Base-by-base conservation (phyloP, 2,113 vertebrate genomes). In the Rana temporaria region DNA sequence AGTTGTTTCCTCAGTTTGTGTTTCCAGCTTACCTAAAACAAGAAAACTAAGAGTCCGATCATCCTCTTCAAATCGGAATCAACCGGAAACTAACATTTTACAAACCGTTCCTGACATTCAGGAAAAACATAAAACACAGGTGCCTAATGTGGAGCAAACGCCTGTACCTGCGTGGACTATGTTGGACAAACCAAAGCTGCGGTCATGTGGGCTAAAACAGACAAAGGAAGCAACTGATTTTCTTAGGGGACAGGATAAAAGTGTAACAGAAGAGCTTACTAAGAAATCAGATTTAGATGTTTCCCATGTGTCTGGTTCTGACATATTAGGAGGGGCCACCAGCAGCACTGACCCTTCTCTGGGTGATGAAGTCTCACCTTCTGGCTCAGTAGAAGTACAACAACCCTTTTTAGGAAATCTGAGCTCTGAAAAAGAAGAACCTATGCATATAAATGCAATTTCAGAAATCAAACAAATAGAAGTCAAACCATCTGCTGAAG, bases 31-130 rank as follows among this genome's bases (percentile, higher is more conserved):
- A 68, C 7, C 71, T 20, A 83, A 59, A 26, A 76, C 73, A 34
- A 83, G 81, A 68, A 66, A 57, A 34, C 32, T 76, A 55, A 30
- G 66, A 55, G 15, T 60, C 11, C 76, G 72, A 42, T 52, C 30
- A 60, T 57, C 71, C 22, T 19, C 32, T 57, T 52, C 52, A 34
- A 24, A 55, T 38, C 48, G 60, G n/a, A 63, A 60, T 34, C 71
- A 67, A 52, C 4, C 55, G 24, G 70, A 74, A 56, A 20, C 15
- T 42, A 48, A 66, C 34, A 42, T 14, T 38, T n/a, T 16, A 59
- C 26, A 67, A 55, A 4, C 17, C 12, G 53, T 48, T 18, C 52
- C 19, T 56, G 30, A 30, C 57, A 7, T 42, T 14, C 19, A 19
- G 15, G 63, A 67, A 83, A 19, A 6, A 26, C n/a, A 19, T 22